Conservation (phyloP, 2,113 vertebrate genomes). For the Grammomys dolichurus region DNA sequence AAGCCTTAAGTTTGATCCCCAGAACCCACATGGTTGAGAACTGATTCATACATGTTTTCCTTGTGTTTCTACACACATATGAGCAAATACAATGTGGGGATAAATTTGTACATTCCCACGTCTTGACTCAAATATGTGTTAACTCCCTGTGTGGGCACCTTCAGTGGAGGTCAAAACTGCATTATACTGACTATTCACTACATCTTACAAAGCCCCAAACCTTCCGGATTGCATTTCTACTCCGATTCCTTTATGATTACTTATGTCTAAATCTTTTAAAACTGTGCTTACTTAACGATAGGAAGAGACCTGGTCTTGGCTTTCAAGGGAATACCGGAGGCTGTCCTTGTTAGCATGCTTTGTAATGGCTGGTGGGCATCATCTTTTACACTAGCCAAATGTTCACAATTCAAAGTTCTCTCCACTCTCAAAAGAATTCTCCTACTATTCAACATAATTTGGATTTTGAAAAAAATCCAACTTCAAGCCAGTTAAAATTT, state of each 20-base stretch:
- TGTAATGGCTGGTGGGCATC: not conserved
- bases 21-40: not conserved
- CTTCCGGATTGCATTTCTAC: not conserved
- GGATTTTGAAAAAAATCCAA: not conserved
- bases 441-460: not conserved
- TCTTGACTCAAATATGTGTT: not conserved
- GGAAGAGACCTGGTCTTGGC: not conserved
- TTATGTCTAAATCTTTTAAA: not conserved
- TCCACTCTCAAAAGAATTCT: not conserved
- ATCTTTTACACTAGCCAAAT: not conserved
- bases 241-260: not conserved
- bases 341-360: not conserved
- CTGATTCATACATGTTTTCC: not conserved
- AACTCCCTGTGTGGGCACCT: not conserved
- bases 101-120: not conserved
- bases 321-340: not conserved
- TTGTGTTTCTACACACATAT: not conserved
- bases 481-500: not conserved
- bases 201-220: not conserved
- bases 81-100: not conserved
- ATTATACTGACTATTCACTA: not conserved
- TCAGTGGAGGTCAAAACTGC: not conserved
- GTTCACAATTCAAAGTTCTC: not conserved
- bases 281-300: not conserved
- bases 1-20: not conserved